Conservation (phyloP, 1,140 invertebrate genomes). For the Aphaenogaster rudis region DNA sequence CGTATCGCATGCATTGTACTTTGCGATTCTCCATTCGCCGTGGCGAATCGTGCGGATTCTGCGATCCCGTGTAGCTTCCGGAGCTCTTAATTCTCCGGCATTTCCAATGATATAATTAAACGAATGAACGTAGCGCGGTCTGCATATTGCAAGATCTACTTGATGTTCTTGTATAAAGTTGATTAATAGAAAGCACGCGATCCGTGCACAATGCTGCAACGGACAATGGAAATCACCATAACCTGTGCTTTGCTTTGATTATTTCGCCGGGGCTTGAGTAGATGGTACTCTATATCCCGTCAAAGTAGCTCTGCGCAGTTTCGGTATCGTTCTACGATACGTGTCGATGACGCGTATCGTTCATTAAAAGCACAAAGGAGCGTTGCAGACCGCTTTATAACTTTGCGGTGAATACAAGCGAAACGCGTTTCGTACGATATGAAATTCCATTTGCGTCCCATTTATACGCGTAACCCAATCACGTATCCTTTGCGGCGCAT, state of each 20-base stretch:
- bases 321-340: slow-evolving; percentile 44
- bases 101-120: slow-evolving; percentile 19
- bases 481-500: neutral
- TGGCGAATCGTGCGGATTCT: neutral
- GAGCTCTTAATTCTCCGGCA: slow-evolving; percentile 1
- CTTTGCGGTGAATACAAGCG: slow-evolving; percentile 44
- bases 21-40: neutral
- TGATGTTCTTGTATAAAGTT: neutral
- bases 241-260: slow-evolving; percentile 36
- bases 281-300: slow-evolving; percentile 29
- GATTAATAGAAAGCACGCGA: slow-evolving; percentile 33
- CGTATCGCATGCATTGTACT: neutral
- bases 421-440: slow-evolving; percentile 12
- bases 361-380: slow-evolving; percentile 64
- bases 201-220: neutral
- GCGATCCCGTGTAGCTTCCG: neutral
- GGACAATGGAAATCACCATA: slow-evolving; percentile 27
- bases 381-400: slow-evolving; percentile 42
- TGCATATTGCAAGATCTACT: slow-evolving; percentile 4
- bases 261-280: slow-evolving; percentile 18
- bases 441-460: slow-evolving; percentile 37
- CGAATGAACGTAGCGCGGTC: neutral
- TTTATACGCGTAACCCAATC: slow-evolving; percentile 34
- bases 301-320: slow-evolving; percentile 43
- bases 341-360: slow-evolving; percentile 56